These are phyloP conservation scores for Whitmania pigra DNA, from an alignment of 1,140 invertebrate genomes.

Conservation along the genomic window DNA sequence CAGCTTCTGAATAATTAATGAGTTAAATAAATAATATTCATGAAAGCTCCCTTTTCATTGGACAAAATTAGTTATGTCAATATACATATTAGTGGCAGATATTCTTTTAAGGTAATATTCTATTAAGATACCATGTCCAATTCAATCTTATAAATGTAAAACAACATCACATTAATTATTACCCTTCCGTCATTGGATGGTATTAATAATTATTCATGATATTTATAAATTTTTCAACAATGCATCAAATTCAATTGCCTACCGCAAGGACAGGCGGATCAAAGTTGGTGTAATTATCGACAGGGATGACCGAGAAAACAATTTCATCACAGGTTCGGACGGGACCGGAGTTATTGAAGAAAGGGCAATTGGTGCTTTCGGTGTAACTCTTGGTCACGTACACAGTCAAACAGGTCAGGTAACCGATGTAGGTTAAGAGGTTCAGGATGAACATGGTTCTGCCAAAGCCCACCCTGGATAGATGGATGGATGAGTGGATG, in stretches of 20 bases:
- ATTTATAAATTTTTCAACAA: too few species aligned
- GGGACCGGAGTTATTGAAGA: not conserved
- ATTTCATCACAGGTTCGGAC: not conserved
- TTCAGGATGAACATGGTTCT: constrained; percentile 24
- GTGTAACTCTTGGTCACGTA: constrained; percentile 16
- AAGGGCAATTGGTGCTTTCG: not conserved
- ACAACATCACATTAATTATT: too few species aligned
- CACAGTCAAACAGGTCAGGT: constrained; percentile 18
- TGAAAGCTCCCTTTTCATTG: too few species aligned
- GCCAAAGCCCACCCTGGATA: constrained; percentile 25
- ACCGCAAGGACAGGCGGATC: too few species aligned
- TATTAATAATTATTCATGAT: too few species aligned
- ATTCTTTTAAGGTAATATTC: too few species aligned
- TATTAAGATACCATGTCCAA: too few species aligned
- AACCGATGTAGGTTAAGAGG: constrained; percentile 24
- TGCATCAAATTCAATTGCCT: too few species aligned
- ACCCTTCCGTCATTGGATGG: too few species aligned
- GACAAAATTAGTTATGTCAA: too few species aligned
- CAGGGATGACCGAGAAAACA: not conserved
- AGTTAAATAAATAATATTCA: not conserved
- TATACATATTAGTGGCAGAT: too few species aligned
- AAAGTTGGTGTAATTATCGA: not conserved
- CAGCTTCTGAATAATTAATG: not conserved
- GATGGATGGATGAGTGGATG: not conserved
- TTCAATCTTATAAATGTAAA: too few species aligned